Evolutionary conservation across 2,797 vertebrate species (phyloP).

Genomic region (Centroberyx gerrardi): DNA sequence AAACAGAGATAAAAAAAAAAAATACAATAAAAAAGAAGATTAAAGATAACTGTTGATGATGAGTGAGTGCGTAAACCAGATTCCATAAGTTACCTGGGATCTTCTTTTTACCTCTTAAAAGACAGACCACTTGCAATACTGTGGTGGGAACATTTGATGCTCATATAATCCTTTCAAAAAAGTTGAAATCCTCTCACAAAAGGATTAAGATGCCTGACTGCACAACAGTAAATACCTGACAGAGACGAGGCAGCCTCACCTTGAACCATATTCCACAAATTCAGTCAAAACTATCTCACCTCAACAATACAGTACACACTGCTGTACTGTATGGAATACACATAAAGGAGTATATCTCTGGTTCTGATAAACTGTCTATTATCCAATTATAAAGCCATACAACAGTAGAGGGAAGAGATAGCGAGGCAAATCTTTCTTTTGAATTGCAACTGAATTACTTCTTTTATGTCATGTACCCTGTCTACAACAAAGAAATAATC

Average conservation of each 20-base stretch:
- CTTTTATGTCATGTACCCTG: slow-evolving; percentile 52
- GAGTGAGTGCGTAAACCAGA: too few relatives aligned
- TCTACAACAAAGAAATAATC: slow-evolving; percentile 74
- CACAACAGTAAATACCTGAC: background rate
- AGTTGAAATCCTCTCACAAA: background rate
- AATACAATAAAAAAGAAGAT: too few relatives aligned
- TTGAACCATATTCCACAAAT: slow-evolving; percentile 17
- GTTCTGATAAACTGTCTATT: slow-evolving; percentile 23
- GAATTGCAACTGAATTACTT: slow-evolving; percentile 56
- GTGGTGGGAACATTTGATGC: background rate
- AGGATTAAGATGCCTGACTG: background rate
- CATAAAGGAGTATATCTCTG: background rate
- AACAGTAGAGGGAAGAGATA: slow-evolving; percentile 26
- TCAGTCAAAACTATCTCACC: slow-evolving; percentile 17
- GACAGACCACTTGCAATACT: background rate
- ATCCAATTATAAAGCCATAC: slow-evolving; percentile 28
- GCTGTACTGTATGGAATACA: background rate
- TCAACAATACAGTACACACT: slow-evolving; percentile 3
- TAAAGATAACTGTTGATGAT: too few relatives aligned
- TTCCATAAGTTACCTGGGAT: background rate
- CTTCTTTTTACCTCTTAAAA: background rate
- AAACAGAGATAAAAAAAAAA: too few relatives aligned
- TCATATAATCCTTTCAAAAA: background rate
- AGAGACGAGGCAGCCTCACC: slow-evolving; percentile 1
- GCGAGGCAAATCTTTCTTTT: slow-evolving; percentile 52